These are phyloP conservation scores for Perodicticus potto DNA, from an alignment of 2,797 vertebrate species.

Conservation along the genomic window DNA sequence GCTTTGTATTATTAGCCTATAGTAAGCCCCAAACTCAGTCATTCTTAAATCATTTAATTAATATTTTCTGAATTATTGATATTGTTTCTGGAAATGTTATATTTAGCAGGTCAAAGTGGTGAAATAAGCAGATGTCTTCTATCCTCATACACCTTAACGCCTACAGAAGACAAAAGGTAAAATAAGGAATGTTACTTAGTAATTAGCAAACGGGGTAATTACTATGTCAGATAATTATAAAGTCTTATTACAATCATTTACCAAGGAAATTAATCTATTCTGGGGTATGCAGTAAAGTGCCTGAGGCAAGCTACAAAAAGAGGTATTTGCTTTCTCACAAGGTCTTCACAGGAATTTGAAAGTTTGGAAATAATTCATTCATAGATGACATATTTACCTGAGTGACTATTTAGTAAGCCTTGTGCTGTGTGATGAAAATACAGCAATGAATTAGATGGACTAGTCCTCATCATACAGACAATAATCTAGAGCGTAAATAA, in stretches of 20 bases:
- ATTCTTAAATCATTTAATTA: conserved; percentile 39
- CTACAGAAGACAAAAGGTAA: neutral
- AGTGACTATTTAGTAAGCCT: neutral
- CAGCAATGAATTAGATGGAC: neutral
- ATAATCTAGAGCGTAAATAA: neutral
- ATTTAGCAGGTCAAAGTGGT: conserved; percentile 25
- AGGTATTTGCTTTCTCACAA: neutral
- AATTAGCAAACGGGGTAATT: neutral
- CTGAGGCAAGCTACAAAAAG: neutral
- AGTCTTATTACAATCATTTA: neutral
- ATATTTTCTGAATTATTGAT: conserved; percentile 29
- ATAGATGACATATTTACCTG: neutral
- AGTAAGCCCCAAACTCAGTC: neutral
- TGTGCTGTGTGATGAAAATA: neutral
- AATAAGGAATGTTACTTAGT: conserved; percentile 33
- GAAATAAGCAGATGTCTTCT: neutral
- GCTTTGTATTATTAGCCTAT: neutral
- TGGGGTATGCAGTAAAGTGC: neutral
- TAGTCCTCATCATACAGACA: neutral
- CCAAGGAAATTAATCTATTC: neutral
- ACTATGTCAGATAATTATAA: neutral
- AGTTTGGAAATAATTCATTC: neutral
- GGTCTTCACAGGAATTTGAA: neutral
- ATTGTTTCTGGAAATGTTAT: conserved; percentile 11
- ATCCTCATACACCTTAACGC: neutral